Conservation (phyloP, 2,888 invertebrate species). For the Pristionchus maxplancki region DNA sequence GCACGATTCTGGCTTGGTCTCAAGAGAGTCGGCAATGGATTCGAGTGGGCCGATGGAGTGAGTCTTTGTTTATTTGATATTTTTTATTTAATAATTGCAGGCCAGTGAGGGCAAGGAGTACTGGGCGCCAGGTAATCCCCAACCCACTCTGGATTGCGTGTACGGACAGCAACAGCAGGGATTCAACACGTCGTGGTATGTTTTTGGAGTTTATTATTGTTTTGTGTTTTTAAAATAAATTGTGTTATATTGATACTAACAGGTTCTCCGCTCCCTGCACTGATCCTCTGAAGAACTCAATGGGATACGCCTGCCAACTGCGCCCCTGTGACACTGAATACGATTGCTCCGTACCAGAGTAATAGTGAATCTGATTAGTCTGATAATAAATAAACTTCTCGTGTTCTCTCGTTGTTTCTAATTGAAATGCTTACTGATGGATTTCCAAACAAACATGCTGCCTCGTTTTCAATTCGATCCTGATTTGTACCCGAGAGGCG, state of each 20-base stretch:
- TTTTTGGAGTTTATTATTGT: too few relatives aligned
- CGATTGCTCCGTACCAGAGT: background rate
- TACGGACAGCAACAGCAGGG: background rate
- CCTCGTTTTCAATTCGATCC: too few relatives aligned
- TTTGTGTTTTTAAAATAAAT: background rate
- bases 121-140: background rate
- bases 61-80: background rate
- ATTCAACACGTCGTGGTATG: background rate
- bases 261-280: conserved; percentile 39
- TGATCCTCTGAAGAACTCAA: conserved; percentile 33
- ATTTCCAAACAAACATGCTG: too few relatives aligned
- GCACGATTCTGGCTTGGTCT: conserved; percentile 9
- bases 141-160: background rate
- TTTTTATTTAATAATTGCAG: background rate
- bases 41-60: conserved; percentile 17
- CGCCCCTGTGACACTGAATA: conserved; percentile 24
- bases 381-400: too few relatives aligned
- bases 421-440: too few relatives aligned
- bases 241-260: too few relatives aligned
- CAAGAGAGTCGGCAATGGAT: background rate
- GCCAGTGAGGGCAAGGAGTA: background rate
- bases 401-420: too few relatives aligned
- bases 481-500: too few relatives aligned
- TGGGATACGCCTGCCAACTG: conserved; percentile 18
- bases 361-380: too few relatives aligned